Evolutionary conservation across 2,113 vertebrate species (phyloP), one percentile per base, ranked within the genome.

Genomic region (Entomyzon cyanotis): DNA sequence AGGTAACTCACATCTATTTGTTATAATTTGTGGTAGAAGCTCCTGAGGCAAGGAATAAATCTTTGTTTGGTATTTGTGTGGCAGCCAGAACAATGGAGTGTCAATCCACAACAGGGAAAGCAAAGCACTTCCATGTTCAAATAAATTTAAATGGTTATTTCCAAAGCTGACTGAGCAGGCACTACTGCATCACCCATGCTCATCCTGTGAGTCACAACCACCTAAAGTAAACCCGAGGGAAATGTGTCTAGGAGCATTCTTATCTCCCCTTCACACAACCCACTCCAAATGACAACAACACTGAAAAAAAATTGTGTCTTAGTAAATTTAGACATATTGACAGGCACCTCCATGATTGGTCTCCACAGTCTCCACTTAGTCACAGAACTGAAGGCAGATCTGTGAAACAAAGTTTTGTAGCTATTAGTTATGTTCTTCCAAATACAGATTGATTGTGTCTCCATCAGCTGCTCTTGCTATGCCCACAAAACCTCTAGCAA

Each of bases 161-260:
- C 74, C 63, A 84, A 58, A 92, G 16, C 31, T 87, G n/a, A 28
- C 21, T 46, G 44, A 75, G 18, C 14, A 74, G 47, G 25, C 47
- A 59, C 14, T 30, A 7, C 30, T 84, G 18, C 47, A 39, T 41
- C 68, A 77, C 52, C 67, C 60, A 39, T 46, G 30, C n/a, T 84
- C 8, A 2, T 17, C 71, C 58, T 75, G 28, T 70, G 47, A 89
- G 42, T 41, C 50, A 35, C 20, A 42, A 15, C 9, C 31, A 76
- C 16, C 17, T 28, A 23, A 63, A 92, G 22, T 4, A 64, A 70
- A 67, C 30, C 31, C 0, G 0, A 63, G 7, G 10, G 9, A 83
- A 80, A 31, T 6, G 8, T 42, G 15, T 60, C 68, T 33, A 31
- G 35, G 33, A 47, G 46, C 47, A 28, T 62, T 74, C 49, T 84